Percentiles rank a stretch among this genome's conserved stretches.
These are phyloP conservation scores for Peucedramus taeniatus DNA, from an alignment of 2,113 vertebrate genomes.

Conservation along the genomic window DNA sequence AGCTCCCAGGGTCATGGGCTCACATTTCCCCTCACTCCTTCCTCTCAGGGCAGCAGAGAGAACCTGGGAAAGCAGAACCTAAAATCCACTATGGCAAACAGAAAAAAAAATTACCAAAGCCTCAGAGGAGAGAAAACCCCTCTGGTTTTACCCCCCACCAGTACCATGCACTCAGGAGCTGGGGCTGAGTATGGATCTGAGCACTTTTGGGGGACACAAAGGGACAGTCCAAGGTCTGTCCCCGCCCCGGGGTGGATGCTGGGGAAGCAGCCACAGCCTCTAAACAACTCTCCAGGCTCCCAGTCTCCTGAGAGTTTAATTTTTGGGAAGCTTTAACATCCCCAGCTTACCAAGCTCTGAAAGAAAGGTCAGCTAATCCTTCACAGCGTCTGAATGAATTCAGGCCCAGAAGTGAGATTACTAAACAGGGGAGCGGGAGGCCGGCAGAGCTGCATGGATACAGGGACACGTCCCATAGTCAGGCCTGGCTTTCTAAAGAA, in stretches of 20 bases:
- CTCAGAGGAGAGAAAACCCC: background rate
- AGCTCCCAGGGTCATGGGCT: fast-evolving
- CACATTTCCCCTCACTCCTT: background rate
- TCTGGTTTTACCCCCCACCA: background rate
- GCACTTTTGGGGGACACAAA: background rate
- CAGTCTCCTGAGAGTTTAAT: slow-evolving; percentile 58
- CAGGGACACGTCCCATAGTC: slow-evolving; percentile 46
- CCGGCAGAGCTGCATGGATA: slow-evolving; percentile 30
- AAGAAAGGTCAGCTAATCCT: slow-evolving; percentile 73
- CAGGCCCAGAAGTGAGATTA: slow-evolving; percentile 64
- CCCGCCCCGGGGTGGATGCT: background rate
- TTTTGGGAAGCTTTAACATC: slow-evolving; percentile 70
- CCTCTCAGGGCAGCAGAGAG: fast-evolving
- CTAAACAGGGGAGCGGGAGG: slow-evolving; percentile 20
- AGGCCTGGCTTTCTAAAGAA: slow-evolving; percentile 41
- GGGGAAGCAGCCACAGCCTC: background rate
- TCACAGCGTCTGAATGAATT: slow-evolving; percentile 50
- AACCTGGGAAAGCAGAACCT: background rate
- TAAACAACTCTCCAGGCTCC: background rate
- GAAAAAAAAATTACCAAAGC: background rate
- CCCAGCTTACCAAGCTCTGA: slow-evolving; percentile 52
- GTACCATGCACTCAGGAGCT: fast-evolving
- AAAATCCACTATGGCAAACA: background rate
- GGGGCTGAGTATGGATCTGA: background rate
- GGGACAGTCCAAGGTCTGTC: background rate